Conservation (phyloP, 2,113 vertebrate species). For the Anhinga rufa region DNA sequence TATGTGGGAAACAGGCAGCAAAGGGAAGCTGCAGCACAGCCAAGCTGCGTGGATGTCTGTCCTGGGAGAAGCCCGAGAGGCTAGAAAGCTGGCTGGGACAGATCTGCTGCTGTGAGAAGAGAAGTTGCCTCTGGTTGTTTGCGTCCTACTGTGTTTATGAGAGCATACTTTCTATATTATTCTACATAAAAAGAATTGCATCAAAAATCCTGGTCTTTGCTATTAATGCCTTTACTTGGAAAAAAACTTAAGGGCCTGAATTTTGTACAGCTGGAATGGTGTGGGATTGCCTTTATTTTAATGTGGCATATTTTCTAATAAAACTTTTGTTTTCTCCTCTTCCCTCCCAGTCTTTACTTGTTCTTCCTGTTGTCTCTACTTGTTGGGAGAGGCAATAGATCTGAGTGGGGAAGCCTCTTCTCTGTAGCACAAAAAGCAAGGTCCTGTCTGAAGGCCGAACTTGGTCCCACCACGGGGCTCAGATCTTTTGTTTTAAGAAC, state of each 20-base stretch:
- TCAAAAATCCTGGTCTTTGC: constrained; percentile 1
- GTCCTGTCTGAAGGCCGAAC: not conserved
- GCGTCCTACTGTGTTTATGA: constrained; percentile 14
- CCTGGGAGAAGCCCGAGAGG: not conserved
- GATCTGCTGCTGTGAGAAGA: not conserved
- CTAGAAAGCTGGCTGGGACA: not conserved
- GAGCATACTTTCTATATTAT: constrained; percentile 12
- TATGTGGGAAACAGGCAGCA: not conserved
- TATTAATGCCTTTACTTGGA: constrained; percentile 27
- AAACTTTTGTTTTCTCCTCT: not conserved
- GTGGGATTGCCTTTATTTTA: not conserved
- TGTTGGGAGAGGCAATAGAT: not conserved
- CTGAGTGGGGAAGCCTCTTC: not conserved
- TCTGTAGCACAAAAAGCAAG: not conserved
- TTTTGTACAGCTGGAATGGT: not conserved
- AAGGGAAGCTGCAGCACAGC: not conserved
- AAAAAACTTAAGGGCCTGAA: not conserved
- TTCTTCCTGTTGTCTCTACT: not conserved
- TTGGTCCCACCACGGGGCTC: not conserved
- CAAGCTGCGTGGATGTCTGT: not conserved
- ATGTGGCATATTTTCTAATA: not conserved
- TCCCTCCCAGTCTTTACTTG: not conserved
- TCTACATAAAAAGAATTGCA: constrained; percentile 10
- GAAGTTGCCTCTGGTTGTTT: constrained; percentile 2
- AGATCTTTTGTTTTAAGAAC: not conserved